Evolutionary conservation across 1,140 invertebrate genomes (phyloP).

Genomic region (Zophobas atratus): DNA sequence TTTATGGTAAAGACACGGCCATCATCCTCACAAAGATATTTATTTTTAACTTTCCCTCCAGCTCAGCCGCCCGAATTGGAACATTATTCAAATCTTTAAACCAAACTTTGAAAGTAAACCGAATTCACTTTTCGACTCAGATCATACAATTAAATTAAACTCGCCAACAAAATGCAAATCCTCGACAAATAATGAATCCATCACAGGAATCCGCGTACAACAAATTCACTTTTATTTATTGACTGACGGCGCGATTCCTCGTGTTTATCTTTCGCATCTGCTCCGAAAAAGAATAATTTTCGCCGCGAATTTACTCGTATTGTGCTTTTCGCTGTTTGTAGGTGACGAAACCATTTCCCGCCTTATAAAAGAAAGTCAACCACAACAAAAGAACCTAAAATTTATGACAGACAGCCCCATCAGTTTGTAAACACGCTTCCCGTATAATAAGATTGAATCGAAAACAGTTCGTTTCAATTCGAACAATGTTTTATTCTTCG

Average conservation of each 20-base stretch:
- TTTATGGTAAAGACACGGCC: slow-evolving; percentile 1
- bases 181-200: not conserved
- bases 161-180: not conserved
- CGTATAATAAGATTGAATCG: slow-evolving; percentile 1
- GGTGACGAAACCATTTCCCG: not conserved
- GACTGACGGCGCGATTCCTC: not conserved
- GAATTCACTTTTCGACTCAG: not conserved
- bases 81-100: slow-evolving; percentile 15
- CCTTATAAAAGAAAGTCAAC: not conserved
- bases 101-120: slow-evolving; percentile 10
- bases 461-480: not conserved
- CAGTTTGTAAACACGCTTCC: not conserved
- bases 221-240: not conserved
- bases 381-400: not conserved
- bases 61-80: not conserved
- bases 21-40: not conserved
- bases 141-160: not conserved
- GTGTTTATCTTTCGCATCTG: not conserved
- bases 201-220: not conserved
- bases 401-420: not conserved
- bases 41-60: slow-evolving; percentile 3
- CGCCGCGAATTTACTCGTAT: not conserved
- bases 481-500: not conserved
- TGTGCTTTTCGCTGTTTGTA: not conserved
- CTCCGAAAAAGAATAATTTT: not conserved